A percentile compares a stretch with the other conserved stretches of the same genome.
phyloP scores from a whole-genome alignment of 2,797 vertebrate genomes.

The Dromococcyx pavoninus region DNA sequence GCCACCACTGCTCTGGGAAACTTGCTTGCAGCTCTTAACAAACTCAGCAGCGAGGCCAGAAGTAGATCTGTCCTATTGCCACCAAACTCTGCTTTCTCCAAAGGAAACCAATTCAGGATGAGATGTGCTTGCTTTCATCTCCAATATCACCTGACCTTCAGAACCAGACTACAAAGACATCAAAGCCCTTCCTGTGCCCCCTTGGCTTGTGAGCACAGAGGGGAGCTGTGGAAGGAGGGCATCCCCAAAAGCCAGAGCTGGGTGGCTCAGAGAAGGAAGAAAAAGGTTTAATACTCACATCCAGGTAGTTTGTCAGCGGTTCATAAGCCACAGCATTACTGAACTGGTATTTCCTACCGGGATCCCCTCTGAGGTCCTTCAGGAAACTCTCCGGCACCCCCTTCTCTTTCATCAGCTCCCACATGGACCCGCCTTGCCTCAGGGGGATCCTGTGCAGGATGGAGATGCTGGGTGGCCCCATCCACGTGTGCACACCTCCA shows the following conservation, averaged over 20 bases:
- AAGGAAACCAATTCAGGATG: background rate
- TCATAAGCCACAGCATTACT: constrained; percentile 53
- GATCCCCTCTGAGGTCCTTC: constrained; percentile 64
- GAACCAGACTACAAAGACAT: background rate
- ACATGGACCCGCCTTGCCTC: constrained; percentile 73
- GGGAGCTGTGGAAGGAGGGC: background rate
- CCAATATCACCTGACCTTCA: background rate
- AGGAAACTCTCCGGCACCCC: constrained; percentile 7
- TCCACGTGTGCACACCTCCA: fast-evolving
- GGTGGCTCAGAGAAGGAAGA: background rate
- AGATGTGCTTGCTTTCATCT: background rate
- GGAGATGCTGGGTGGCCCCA: background rate
- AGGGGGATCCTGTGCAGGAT: constrained; percentile 69
- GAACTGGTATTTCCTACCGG: constrained; percentile 70
- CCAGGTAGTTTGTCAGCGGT: constrained; percentile 78
- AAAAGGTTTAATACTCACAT: constrained; percentile 63
- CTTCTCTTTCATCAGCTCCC: constrained; percentile 68
- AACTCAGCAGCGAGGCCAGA: background rate
- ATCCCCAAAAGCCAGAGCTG: fast-evolving
- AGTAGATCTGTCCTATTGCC: background rate
- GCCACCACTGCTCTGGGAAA: too few species aligned
- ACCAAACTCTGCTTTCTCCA: background rate
- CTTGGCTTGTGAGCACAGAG: background rate
- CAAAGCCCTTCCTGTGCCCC: background rate
- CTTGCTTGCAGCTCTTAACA: too few species aligned